Base-by-base conservation (phyloP, 2,888 invertebrate species). In the Aphidius colemani region DNA sequence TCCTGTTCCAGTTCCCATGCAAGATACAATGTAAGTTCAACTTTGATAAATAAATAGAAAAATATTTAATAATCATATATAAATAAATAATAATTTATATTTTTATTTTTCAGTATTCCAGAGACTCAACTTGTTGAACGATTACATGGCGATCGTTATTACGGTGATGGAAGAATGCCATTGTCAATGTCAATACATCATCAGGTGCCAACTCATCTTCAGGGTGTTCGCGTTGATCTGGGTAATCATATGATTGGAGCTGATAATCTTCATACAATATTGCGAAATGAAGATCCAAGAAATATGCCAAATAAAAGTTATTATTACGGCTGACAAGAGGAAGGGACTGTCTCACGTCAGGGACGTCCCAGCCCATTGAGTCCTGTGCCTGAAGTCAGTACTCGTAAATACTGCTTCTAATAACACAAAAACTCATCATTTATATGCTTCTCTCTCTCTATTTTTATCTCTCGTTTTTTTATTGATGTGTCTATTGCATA, bases 291-390 rank as follows among this genome's bases (percentile, higher is more conserved):
- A 46, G 80, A 82, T 69, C 74, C 82, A 45, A 77, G 81, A 63
- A 78, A 78, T 67, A 72, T 78, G 59, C 78, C 78, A 69, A 78
- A 78, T 73, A 67, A 78, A 75, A 69, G 75, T 70, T 80, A 79
- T 75, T 91, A 91, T 80, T 91, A 90, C 78, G 91, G 91, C 87
- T 92, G 91, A 91, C 90, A 86, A 76, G 85, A 88, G 80, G 85
- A 86, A 70, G 84, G 83, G 77, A 83, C 81, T 75, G 81, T 77
- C 75, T 84, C 85, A 77, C 84, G 85, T 77, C 79, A 85, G 71
- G 78, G 76, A 64, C 75, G 75, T 65, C 79, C 79, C 72, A 77
- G 77, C 59, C 73, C 75, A 44, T 71, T 81, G 67, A 81, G 80
- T 69, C 80, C 80, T 57, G 81, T 81, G 64, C 79, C 80, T 70